A percentile compares a stretch with the other conserved stretches of the same genome.
Evolutionary conservation across 2,797 vertebrate species (phyloP).

Genomic region (Alectoris magna): DNA sequence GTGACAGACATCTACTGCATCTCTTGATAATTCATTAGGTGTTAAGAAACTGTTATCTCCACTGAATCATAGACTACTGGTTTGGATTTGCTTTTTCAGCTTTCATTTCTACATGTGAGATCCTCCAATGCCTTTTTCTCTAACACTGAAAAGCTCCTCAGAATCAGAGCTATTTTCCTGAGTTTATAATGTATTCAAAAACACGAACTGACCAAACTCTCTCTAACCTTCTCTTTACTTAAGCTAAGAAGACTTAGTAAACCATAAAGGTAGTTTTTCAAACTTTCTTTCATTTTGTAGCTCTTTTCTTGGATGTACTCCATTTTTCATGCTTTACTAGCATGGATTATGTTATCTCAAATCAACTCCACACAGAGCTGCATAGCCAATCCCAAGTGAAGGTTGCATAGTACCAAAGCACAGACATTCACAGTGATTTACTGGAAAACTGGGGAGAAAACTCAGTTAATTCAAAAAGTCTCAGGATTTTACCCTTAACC

Average conservation of each 20-base stretch:
- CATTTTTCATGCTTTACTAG: background rate
- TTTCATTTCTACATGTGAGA: background rate
- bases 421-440: background rate
- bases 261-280: background rate
- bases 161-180: background rate
- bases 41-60: background rate
- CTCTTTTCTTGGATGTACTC: background rate
- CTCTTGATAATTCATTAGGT: background rate
- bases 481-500: background rate
- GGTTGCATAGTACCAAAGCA: background rate
- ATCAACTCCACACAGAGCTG: background rate
- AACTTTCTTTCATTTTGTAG: background rate
- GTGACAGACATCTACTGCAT: background rate
- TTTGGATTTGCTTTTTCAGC: background rate
- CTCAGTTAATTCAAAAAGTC: background rate
- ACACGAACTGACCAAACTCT: background rate
- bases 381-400: background rate
- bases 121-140: background rate
- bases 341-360: background rate
- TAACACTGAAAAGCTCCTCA: background rate
- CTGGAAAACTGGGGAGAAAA: background rate
- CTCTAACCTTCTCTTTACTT: background rate
- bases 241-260: background rate
- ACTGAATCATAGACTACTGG: background rate
- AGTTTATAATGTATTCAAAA: background rate